A percentile compares a stretch with the other conserved stretches of the same genome.
Conservation (phyloP, 2,113 vertebrate species). For the Mustelus asterias region DNA sequence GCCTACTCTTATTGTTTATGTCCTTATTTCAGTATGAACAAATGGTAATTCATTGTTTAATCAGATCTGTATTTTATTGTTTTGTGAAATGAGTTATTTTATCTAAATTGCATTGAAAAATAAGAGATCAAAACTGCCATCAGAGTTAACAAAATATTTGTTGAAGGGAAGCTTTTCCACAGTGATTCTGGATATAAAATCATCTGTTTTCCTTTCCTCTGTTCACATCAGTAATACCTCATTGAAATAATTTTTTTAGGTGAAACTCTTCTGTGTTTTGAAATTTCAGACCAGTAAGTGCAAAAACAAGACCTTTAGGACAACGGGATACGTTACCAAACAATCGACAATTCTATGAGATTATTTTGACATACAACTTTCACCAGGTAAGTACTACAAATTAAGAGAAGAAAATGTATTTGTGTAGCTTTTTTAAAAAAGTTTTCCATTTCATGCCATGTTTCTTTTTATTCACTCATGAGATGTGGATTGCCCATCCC, state of each 20-base stretch:
- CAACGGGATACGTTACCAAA: constrained; percentile 84
- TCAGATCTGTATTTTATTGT: neutral
- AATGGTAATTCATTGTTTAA: neutral
- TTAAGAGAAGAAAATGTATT: neutral
- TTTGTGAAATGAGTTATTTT: neutral
- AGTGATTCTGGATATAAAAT: too few relatives aligned
- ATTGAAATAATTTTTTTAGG: neutral
- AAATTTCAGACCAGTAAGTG: constrained; percentile 71
- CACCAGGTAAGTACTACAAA: constrained; percentile 71
- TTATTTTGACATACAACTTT: constrained; percentile 86
- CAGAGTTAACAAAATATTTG: neutral
- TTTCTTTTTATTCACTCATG: too few relatives aligned
- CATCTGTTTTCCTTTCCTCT: neutral
- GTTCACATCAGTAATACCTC: neutral
- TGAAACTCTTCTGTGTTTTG: neutral
- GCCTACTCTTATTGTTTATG: too few relatives aligned
- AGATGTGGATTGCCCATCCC: too few relatives aligned
- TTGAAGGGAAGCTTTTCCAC: too few relatives aligned
- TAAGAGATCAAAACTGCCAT: neutral
- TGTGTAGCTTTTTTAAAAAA: neutral
- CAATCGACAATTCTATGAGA: constrained; percentile 91
- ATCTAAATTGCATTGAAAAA: neutral
- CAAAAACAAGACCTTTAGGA: constrained; percentile 88
- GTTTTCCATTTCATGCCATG: neutral
- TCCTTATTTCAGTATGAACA: neutral